Conservation (phyloP, 2,113 vertebrate genomes). For the Columba janthina region DNA sequence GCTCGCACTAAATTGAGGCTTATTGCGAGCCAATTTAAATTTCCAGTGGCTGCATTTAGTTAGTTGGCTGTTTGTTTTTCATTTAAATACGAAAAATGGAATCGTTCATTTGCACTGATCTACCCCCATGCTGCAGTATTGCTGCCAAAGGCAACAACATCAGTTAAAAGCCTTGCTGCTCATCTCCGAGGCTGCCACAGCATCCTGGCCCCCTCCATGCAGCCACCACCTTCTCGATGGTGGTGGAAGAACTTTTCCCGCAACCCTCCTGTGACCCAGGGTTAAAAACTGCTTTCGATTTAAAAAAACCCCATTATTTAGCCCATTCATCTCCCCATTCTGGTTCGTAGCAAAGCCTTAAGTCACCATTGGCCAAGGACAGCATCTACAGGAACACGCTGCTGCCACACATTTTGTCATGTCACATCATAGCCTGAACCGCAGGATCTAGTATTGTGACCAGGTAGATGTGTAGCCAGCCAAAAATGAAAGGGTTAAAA, state of each 20-base stretch:
- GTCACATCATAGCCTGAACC: accelerated
- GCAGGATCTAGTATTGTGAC: not conserved
- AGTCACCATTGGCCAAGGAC: not conserved
- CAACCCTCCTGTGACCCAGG: not conserved
- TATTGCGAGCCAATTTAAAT: not conserved
- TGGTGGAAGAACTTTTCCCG: not conserved
- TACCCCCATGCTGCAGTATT: not conserved
- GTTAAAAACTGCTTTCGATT: not conserved
- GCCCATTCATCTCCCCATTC: not conserved
- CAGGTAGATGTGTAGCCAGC: accelerated
- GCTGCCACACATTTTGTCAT: not conserved
- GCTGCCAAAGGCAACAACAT: not conserved
- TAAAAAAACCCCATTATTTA: not conserved
- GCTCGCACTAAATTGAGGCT: not conserved
- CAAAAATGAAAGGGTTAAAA: not conserved
- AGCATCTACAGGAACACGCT: not conserved
- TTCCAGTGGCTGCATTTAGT: not conserved
- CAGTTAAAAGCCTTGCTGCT: not conserved
- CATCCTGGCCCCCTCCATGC: not conserved
- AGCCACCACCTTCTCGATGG: not conserved
- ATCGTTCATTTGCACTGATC: not conserved
- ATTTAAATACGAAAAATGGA: not conserved
- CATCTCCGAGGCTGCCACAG: not conserved
- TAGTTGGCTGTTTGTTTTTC: not conserved
- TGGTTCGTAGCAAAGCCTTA: not conserved